A percentile compares a stretch with the other conserved stretches of the same genome.
phyloP scores from a whole-genome alignment of 2,888 invertebrate genomes.

The Pyrocoelia pectoralis region DNA sequence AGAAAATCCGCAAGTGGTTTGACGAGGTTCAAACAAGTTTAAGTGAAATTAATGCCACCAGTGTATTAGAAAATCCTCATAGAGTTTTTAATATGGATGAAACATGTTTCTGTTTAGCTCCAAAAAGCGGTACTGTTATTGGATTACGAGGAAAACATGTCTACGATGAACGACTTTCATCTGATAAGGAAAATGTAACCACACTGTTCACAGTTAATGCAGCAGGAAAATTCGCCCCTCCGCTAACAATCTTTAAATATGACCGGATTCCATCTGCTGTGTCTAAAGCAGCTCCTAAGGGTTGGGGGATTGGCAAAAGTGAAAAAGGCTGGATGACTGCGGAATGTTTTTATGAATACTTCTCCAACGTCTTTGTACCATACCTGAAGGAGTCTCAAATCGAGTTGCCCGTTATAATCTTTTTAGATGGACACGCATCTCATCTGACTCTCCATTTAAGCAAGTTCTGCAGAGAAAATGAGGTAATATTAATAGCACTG shows the following conservation, averaged over 20 bases:
- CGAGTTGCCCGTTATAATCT: slow-evolving; percentile 42
- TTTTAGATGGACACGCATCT: slow-evolving; percentile 46
- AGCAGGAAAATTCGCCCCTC: slow-evolving; percentile 39
- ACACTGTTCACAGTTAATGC: slow-evolving; percentile 38
- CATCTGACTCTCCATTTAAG: slow-evolving; percentile 42
- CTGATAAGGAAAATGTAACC: slow-evolving; percentile 36
- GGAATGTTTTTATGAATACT: slow-evolving; percentile 45
- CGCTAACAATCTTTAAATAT: slow-evolving; percentile 40
- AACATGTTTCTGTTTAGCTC: slow-evolving; percentile 38
- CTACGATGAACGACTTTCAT: slow-evolving; percentile 14
- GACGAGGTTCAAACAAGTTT: too few species aligned
- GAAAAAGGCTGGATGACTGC: slow-evolving; percentile 45
- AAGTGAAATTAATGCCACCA: too few species aligned
- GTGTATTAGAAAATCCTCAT: slow-evolving; percentile 29
- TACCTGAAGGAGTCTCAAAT: slow-evolving; percentile 38
- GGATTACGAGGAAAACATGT: slow-evolving; percentile 28
- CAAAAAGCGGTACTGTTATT: slow-evolving; percentile 39
- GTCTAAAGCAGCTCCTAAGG: slow-evolving; percentile 27
- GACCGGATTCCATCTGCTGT: too few species aligned
- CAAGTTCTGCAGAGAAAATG: slow-evolving; percentile 39
- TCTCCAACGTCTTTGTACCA: slow-evolving; percentile 43
- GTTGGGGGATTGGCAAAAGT: slow-evolving; percentile 46
- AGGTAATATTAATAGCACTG: neutral
- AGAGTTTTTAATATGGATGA: slow-evolving; percentile 44
- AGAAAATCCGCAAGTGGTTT: slow-evolving; percentile 32